Percentiles rank a stretch among this genome's conserved stretches.
Evolutionary conservation across 2,797 vertebrate genomes (phyloP).

Genomic region (Clarias platycephalus): DNA sequence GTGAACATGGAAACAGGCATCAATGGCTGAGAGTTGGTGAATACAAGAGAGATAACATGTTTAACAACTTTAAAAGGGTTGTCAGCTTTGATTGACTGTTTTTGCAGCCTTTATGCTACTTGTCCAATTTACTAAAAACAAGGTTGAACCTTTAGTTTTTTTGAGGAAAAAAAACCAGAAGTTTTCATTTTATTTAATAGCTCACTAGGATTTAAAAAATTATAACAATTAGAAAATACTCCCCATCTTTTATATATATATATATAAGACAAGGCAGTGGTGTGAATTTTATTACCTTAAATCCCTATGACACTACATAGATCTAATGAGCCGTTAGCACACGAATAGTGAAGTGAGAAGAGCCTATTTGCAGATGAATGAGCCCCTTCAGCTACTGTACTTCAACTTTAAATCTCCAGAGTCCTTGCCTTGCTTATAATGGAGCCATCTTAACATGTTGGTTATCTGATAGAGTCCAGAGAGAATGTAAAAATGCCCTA

Average conservation of each 20-base stretch:
- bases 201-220: neutral
- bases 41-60: neutral
- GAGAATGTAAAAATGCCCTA: constrained; percentile 55
- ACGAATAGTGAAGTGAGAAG: constrained; percentile 34
- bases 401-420: constrained; percentile 46
- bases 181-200: neutral
- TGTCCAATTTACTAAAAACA: neutral
- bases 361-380: constrained; percentile 37
- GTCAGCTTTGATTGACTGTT: neutral
- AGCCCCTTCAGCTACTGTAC: constrained; percentile 39
- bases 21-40: neutral
- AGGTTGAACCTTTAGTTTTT: neutral
- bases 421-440: constrained; percentile 39
- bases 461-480: constrained; percentile 56
- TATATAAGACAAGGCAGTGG: neutral
- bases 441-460: constrained; percentile 44
- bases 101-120: neutral
- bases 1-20: neutral
- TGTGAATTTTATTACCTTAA: neutral
- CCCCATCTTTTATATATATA: too few species aligned
- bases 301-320: neutral
- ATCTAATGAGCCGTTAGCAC: constrained; percentile 36
- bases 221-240: neutral
- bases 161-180: neutral
- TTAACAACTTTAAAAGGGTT: neutral